Percentiles rank a stretch among this genome's conserved stretches.
These are phyloP conservation scores for Stichodactyla helianthus DNA, from an alignment of 64 coral and sea anemone genomes.

Conservation along the genomic window DNA sequence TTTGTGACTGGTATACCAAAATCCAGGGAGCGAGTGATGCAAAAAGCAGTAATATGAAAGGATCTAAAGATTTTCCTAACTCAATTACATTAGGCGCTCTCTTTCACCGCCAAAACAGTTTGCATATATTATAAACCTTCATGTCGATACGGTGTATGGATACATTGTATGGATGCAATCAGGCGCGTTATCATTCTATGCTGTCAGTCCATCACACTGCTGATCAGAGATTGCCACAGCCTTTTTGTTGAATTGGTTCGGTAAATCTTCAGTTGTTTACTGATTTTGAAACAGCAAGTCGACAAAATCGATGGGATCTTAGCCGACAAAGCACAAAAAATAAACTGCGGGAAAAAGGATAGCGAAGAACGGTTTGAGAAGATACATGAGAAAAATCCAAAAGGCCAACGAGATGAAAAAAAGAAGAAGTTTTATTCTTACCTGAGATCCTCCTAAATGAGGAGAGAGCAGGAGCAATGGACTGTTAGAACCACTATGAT, in stretches of 20 bases:
- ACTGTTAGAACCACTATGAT: background rate
- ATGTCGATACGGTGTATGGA: background rate
- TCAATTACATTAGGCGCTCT: background rate
- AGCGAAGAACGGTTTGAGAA: too few relatives aligned
- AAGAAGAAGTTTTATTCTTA: background rate
- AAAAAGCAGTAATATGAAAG: background rate
- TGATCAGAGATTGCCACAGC: background rate
- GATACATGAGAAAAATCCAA: too few relatives aligned
- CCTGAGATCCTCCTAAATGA: background rate
- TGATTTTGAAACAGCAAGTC: too few relatives aligned
- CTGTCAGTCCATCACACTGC: background rate
- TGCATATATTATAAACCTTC: background rate
- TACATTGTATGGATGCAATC: background rate
- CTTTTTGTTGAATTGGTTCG: too few relatives aligned
- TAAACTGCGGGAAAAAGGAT: too few relatives aligned
- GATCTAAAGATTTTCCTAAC: background rate
- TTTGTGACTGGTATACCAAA: background rate
- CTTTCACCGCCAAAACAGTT: constrained; percentile 5
- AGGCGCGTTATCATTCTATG: background rate
- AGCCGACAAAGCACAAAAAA: too few relatives aligned
- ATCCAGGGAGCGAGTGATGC: background rate
- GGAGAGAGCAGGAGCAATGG: background rate
- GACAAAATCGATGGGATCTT: too few relatives aligned
- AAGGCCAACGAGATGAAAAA: too few relatives aligned
- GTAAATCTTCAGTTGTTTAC: too few relatives aligned